Evolutionary conservation across 2,888 invertebrate species (phyloP).

Genomic region (Apotomis betuletana): DNA sequence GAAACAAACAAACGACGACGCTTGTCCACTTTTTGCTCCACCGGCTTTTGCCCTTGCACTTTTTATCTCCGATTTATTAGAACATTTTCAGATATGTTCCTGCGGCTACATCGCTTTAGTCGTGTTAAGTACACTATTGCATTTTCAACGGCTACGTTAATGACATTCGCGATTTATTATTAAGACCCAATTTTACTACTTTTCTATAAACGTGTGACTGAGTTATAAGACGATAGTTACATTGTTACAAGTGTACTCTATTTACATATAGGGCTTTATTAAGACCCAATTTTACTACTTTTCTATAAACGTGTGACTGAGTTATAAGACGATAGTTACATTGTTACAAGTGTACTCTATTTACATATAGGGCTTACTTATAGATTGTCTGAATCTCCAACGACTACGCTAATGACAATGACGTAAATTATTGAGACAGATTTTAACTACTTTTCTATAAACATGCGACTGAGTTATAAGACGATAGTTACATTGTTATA

Average conservation of each 20-base stretch:
- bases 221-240: conserved; percentile 45
- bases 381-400: conserved; percentile 11
- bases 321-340: conserved; percentile 42
- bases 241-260: conserved; percentile 58
- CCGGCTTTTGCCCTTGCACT: conserved; percentile 50
- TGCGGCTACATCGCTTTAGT: conserved; percentile 54
- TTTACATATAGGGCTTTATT: conserved; percentile 59
- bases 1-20: conserved; percentile 65
- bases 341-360: conserved; percentile 58
- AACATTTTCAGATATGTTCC: conserved; percentile 59
- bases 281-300: conserved; percentile 45
- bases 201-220: conserved; percentile 14
- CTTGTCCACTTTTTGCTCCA: conserved; percentile 64
- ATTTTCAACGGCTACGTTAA: conserved; percentile 46
- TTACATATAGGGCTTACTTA: conserved; percentile 56
- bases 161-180: conserved; percentile 51
- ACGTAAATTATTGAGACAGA: conserved; percentile 51
- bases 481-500: conserved; percentile 58
- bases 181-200: conserved; percentile 46
- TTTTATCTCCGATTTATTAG: conserved; percentile 64
- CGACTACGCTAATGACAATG: conserved; percentile 49
- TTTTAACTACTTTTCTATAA: conserved; percentile 31
- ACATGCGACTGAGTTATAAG: conserved; percentile 23
- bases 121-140: conserved; percentile 47
- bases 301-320: conserved; percentile 17